Base-by-base conservation (phyloP, 2,113 vertebrate genomes). In the Hyaena hyaena region DNA sequence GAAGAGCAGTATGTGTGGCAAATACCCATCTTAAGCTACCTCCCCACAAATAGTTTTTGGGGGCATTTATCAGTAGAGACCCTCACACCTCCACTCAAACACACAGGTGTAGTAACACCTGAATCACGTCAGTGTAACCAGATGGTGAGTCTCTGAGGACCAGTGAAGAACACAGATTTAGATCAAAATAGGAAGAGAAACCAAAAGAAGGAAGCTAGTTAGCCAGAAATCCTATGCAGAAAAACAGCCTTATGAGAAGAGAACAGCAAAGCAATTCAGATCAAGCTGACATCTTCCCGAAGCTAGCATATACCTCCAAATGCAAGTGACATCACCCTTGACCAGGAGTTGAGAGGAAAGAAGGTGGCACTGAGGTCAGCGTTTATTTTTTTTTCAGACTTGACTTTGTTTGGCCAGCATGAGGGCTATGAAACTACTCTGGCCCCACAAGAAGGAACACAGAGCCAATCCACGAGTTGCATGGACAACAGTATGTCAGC, bases 161-260 rank as follows among this genome's bases (percentile, higher is more conserved):
- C 71, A 66, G 10, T 65, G 12, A 87, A 92, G 45, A 63, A 48
- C 26, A 68, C 21, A 92, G 10, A 74, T 45, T 95, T 92, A 93
- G 58, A 39, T 69, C 65, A 95, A 83, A 58, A 88, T 73, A 17
- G 14, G 26, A 96, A 87, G 63, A 28, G 6, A 93, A 95, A 96
- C 1, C 33, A 92, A 96, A 94, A 48, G 66, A 86, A 94, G 79
- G 33, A 80, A 81, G 9, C 23, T 26, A 28, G 48, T 65, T n/a
- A 71, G 71, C 48, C 21, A 86, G 35, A 80, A 89, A 90, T 69
- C 63, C 17, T 73, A 16, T 28, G 11, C 10, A 50, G 33, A 10
- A 88, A 92, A 83, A 79, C 23, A 90, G 26, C 16, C 58, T 11
- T 4, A 15, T 39, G 21, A 96, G 50, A 93, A 76, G 33, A 79